Percentiles rank a stretch among this genome's conserved stretches.
phyloP scores from a whole-genome alignment of 2,888 invertebrate genomes.

The Morinoia aosen region DNA sequence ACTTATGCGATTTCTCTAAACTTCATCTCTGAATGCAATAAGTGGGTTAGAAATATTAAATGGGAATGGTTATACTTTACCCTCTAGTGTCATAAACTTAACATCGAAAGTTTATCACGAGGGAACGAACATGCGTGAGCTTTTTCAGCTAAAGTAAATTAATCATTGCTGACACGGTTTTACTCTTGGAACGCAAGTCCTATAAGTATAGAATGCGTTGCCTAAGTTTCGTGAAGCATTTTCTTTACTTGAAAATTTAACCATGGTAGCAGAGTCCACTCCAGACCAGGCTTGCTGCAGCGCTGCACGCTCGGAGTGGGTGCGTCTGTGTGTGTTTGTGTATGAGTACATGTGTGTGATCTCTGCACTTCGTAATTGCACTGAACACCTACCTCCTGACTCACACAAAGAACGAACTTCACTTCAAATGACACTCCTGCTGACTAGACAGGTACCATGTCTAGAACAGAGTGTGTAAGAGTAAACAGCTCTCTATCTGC shows the following conservation, averaged over 20 bases:
- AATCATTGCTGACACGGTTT: neutral
- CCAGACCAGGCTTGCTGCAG: neutral
- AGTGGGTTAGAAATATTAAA: neutral
- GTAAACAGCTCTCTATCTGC: neutral
- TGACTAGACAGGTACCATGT: neutral
- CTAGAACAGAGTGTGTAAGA: neutral
- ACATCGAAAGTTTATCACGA: neutral
- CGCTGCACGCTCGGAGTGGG: neutral
- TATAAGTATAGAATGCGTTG: neutral
- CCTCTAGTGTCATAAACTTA: neutral
- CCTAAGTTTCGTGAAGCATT: neutral
- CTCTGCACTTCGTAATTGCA: neutral
- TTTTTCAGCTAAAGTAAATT: neutral
- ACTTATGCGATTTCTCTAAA: neutral
- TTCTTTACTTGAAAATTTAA: neutral
- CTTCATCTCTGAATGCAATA: neutral
- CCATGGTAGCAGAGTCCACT: neutral
- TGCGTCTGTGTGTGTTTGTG: too few species aligned
- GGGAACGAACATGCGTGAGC: neutral
- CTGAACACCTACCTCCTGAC: neutral
- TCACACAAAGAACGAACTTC: neutral
- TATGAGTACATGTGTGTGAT: neutral
- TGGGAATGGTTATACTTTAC: neutral
- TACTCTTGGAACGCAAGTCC: neutral
- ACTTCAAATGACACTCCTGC: neutral